Percentiles rank a stretch among this genome's conserved stretches.
Conservation (phyloP, 2,888 invertebrate species). For the Acheta domesticus region DNA sequence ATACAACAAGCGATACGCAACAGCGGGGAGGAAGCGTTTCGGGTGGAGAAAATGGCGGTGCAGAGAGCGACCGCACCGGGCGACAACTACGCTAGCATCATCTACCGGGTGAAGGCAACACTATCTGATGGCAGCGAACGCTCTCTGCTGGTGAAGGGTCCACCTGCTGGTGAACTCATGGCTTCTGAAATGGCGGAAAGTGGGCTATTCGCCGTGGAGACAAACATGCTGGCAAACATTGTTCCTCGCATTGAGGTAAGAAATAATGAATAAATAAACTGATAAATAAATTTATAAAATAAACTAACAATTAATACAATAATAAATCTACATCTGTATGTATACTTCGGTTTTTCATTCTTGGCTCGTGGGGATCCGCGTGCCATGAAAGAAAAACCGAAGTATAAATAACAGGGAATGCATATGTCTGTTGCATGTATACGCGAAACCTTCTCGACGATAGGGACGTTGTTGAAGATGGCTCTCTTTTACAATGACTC, state of each 20-base stretch:
- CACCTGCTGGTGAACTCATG: neutral
- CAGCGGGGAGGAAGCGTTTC: neutral
- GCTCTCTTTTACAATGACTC: no score
- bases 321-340: no score
- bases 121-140: neutral
- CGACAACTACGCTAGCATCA: conserved; percentile 12
- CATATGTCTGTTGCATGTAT: no score
- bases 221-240: neutral
- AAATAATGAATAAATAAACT: no score
- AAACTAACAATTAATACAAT: no score
- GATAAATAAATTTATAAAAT: no score
- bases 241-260: neutral
- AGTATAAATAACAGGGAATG: no score
- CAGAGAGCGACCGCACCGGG: neutral
- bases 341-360: no score
- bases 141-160: neutral
- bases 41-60: neutral
- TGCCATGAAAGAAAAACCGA: no score
- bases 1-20: neutral
- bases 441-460: no score
- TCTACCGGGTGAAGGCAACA: conserved; percentile 1
- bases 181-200: neutral
- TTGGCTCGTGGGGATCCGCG: no score
- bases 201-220: neutral
- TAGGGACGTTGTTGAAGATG: no score